Conservation (phyloP, 2,888 invertebrate genomes). For the Drosophila kambysellisi region DNA sequence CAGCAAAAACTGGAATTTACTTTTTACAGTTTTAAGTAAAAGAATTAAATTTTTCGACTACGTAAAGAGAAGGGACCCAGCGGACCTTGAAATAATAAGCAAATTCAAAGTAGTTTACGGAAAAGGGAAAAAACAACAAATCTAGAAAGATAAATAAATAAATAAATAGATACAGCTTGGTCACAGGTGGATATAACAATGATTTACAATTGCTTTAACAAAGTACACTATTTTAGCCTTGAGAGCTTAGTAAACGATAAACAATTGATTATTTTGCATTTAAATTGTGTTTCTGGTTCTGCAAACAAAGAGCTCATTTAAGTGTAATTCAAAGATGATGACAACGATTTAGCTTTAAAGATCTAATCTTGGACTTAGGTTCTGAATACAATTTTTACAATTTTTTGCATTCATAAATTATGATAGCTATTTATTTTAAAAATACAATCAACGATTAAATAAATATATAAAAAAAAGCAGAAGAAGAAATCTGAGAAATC, state of each 20-base stretch:
- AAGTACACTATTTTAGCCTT: neutral
- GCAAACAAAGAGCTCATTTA: neutral
- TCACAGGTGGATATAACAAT: neutral
- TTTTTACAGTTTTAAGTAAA: too few relatives aligned
- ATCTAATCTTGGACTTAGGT: neutral
- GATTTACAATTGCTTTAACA: neutral
- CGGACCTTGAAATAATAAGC: neutral
- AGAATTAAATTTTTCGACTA: neutral
- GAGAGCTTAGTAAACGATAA: neutral
- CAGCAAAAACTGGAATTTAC: too few relatives aligned
- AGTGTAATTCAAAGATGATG: neutral
- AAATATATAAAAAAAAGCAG: neutral
- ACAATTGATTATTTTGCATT: neutral
- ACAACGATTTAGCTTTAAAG: neutral
- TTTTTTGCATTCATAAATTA: too few relatives aligned
- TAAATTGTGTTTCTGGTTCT: neutral
- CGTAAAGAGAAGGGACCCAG: neutral
- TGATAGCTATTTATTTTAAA: neutral
- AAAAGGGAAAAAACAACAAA: neutral
- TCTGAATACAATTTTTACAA: too few relatives aligned
- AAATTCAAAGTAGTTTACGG: neutral
- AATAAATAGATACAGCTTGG: neutral
- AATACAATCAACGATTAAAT: neutral
- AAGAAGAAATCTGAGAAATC: too few relatives aligned
- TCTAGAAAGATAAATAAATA: neutral